Evolutionary conservation across 2,797 vertebrate genomes (phyloP).

Genomic region (Enteromius treurensis): DNA sequence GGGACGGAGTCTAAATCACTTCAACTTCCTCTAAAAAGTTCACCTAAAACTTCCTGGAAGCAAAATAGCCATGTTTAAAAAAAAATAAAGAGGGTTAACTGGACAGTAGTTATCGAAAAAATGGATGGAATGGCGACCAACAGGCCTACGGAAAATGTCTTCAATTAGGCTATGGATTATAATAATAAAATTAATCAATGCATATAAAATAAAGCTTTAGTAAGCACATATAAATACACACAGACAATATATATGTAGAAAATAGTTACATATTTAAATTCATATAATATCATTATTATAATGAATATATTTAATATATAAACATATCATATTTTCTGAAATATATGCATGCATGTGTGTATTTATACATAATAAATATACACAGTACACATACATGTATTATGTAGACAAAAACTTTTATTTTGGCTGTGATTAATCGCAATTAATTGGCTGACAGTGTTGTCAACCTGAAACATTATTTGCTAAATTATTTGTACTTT

Average conservation of each 20-base stretch:
- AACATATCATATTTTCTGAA: too few species aligned
- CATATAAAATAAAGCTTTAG: not conserved
- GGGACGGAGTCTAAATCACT: constrained; percentile 71
- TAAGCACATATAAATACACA: not conserved
- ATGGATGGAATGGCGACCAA: constrained; percentile 29
- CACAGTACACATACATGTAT: too few species aligned
- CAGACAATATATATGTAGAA: too few species aligned
- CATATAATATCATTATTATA: too few species aligned
- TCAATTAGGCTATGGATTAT: not conserved
- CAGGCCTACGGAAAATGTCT: not conserved
- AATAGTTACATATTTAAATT: too few species aligned
- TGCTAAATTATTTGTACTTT: not conserved
- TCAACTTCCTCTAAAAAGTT: constrained; percentile 68
- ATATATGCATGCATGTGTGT: too few species aligned
- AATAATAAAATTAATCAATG: too few species aligned
- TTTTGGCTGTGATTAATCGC: too few species aligned
- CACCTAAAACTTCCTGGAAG: constrained; percentile 74
- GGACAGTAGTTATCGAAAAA: constrained; percentile 35
- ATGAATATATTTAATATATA: too few species aligned
- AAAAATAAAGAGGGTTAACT: constrained; percentile 70
- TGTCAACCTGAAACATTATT: not conserved
- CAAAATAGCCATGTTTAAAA: constrained; percentile 64
- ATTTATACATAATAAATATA: too few species aligned
- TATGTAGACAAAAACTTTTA: too few species aligned
- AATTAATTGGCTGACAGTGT: too few species aligned